A percentile compares a stretch with the other conserved stretches of the same genome.
Evolutionary conservation across 2,797 vertebrate genomes (phyloP).

Genomic region (Halcyon badia): DNA sequence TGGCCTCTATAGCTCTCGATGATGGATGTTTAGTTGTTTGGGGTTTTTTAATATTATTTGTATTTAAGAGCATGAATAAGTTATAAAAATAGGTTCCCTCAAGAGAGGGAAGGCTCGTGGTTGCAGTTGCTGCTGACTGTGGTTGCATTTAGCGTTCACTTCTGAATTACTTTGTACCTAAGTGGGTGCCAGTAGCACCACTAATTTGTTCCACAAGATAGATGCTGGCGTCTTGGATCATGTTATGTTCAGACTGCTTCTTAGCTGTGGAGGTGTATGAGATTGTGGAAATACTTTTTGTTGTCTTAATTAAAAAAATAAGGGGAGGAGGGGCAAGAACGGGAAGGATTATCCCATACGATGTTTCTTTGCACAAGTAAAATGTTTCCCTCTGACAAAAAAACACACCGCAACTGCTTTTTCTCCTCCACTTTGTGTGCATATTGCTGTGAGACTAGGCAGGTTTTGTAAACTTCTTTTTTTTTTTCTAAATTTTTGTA

Average conservation of each 20-base stretch:
- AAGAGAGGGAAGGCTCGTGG: neutral
- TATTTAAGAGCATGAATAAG: neutral
- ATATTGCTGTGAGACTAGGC: neutral
- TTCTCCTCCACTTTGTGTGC: neutral
- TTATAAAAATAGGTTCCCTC: neutral
- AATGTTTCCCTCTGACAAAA: neutral
- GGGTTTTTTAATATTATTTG: neutral
- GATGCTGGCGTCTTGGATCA: neutral
- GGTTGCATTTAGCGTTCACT: neutral
- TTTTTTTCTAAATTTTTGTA: no score
- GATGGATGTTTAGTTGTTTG: neutral
- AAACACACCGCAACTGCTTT: neutral
- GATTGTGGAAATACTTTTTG: neutral
- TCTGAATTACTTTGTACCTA: neutral
- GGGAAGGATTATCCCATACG: neutral
- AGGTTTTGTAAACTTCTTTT: neutral
- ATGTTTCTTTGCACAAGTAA: rapidly evolving
- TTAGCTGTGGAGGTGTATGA: neutral
- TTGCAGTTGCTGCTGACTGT: neutral
- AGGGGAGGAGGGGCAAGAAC: rapidly evolving
- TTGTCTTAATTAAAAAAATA: neutral
- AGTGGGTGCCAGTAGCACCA: neutral
- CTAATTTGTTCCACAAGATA: rapidly evolving
- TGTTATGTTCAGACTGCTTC: neutral
- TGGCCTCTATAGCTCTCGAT: neutral